These are phyloP conservation scores for Chaenocephalus aceratus DNA, from an alignment of 2,113 vertebrate genomes.

Conservation along the genomic window DNA sequence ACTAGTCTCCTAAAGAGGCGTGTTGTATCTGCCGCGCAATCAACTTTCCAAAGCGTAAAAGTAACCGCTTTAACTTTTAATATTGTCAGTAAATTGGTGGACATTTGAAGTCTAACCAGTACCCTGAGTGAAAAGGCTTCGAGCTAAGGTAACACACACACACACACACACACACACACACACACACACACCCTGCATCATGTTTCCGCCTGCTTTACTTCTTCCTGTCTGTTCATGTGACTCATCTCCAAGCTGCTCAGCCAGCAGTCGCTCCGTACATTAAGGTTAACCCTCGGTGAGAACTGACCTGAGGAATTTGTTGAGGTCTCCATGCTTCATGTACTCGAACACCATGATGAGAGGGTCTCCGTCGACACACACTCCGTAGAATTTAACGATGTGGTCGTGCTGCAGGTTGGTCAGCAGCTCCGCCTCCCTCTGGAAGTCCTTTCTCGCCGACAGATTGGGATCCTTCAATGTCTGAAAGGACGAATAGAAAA, in stretches of 20 bases:
- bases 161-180: background rate
- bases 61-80: too few relatives aligned
- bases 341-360: constrained; percentile 99
- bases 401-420: constrained; percentile 98
- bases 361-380: constrained; percentile 95
- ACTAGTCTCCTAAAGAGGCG: too few relatives aligned
- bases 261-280: background rate
- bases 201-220: background rate
- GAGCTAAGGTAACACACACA: background rate
- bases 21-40: too few relatives aligned
- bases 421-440: constrained; percentile 96
- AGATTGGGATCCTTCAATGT: constrained; percentile 96
- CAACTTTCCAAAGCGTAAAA: too few relatives aligned
- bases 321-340: constrained; percentile 99
- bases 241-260: constrained; percentile 1
- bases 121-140: too few relatives aligned
- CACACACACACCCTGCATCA: background rate
- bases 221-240: background rate
- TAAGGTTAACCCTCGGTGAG: constrained; percentile 3
- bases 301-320: constrained; percentile 95
- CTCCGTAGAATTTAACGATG: constrained; percentile 96
- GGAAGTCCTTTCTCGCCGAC: constrained; percentile 97
- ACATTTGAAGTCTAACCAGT: too few relatives aligned
- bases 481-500: constrained; percentile 72
- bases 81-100: too few relatives aligned